Base-by-base conservation (phyloP, 1,140 invertebrate genomes). In the Drosophila kanapiae region DNA sequence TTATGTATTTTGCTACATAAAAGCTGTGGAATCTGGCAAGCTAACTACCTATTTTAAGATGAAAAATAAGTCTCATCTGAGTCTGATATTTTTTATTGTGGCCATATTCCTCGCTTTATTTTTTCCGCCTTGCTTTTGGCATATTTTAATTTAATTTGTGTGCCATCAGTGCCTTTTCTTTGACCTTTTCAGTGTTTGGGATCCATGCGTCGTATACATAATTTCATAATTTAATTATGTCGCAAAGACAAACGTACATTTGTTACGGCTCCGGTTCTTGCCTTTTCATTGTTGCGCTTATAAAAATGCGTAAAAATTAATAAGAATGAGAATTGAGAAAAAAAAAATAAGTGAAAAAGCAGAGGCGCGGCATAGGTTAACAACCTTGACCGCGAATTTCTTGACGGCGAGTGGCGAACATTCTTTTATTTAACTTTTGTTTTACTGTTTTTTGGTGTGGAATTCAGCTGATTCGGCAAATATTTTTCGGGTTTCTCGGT, bases 311-410 rank as follows among this genome's bases (percentile, higher is more conserved):
- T 75, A 43, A 64, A 72, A 77, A 61, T 61, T 42, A 72, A 71
- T 51, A 72, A 42, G 69, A 72, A 72, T 72, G 53, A 72, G 69
- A 49, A 71, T 37, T 40, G 7, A 35, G 58, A 48, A 71, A 65
- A 43, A 31, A 40, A 63, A 48, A 23, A 7, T 11, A 33, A 16
- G 48, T 3, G 38, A 33, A 65, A 56, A 23, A 13, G 4, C 51
- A 62, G 47, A 54, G 80, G 48, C 67, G 76, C 45, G 60, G 27
- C 58, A 74, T 31, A 80, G 84, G 84, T 88, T 88, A 88, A 90
- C 67, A 90, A 88, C 84, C 84, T 88, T 88, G 84, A 90, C 84
- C 84, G 84, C 85, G 78, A 88, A 88, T 88, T 75, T 69, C n/a
- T 67, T 62, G 11, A 49, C 23, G 16, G 38, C 53, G 48, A 57